Conservation (phyloP, 2,113 vertebrate species). For the Pelecanoides urinatrix region DNA sequence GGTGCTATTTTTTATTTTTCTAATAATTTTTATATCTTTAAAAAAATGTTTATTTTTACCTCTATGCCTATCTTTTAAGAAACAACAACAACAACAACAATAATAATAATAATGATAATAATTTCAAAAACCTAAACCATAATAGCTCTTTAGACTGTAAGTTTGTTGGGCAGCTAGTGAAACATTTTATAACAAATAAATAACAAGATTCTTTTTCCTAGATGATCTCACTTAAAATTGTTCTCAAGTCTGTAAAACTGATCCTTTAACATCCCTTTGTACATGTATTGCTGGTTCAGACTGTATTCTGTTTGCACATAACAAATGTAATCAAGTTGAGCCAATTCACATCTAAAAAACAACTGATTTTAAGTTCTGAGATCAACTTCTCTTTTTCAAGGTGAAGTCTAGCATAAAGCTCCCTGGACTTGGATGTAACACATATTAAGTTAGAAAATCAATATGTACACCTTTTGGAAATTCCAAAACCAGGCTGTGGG, state of each 20-base stretch:
- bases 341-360: neutral
- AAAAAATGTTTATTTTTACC: neutral
- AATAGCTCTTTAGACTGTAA: neutral
- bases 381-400: neutral
- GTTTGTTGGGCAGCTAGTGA: neutral
- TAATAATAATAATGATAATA: accelerated
- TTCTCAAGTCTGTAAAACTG: neutral
- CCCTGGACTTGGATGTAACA: neutral
- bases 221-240: neutral
- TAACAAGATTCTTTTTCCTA: neutral
- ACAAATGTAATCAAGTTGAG: neutral
- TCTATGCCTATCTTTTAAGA: neutral
- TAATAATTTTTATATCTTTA: neutral
- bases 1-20: neutral
- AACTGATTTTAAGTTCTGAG: neutral
- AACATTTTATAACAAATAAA: neutral
- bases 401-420: neutral
- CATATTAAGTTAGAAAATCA: neutral
- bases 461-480: neutral
- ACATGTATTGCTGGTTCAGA: neutral
- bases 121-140: neutral
- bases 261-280: neutral
- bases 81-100: neutral
- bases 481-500: neutral
- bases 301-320: neutral